Evolutionary conservation across 2,797 vertebrate genomes (phyloP), one percentile per base, ranked within the genome.

Genomic region (Leptatherina wallacei): DNA sequence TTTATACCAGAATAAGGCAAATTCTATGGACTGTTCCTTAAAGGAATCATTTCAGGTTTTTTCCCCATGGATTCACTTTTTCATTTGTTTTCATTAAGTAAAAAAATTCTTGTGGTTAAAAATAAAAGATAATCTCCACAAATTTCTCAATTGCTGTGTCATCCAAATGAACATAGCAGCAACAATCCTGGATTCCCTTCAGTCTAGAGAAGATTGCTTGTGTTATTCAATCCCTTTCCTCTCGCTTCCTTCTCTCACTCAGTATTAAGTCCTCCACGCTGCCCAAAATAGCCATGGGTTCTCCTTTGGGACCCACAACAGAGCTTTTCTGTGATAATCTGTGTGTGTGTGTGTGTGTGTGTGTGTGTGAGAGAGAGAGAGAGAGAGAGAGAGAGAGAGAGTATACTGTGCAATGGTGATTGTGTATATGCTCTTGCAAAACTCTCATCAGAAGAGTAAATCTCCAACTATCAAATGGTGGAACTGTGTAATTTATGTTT

Each of bases 231-330:
- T 80, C 72, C 63, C 35, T 75, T 65, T 54, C 29, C 62, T 62
- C 63, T 78, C 29, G 13, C 30, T 62, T 65, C 69, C 69, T 69
- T 65, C 66, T 61, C 77, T 74, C 75, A 20, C 64, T 60, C 67
- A 60, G 79, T 66, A 83, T 78, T 84, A 81, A 88, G 61, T 82
- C 78, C 69, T 84, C 58, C 69, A 66, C 59, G 24, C 40, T 40
- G 67, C 75, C 69, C 20, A 62, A 85, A 89, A 91, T 90, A 91
- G 71, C 51, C 30, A 38, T 0, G 58, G 82, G 44, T 71, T 80
- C 65, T 82, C 83, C 77, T 81, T 40, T 78, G 83, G 88, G 84
- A 86, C 65, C 29, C 63, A 81, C 81, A 65, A 62, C 62, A 62
- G 67, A 78, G 76, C 81, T 84, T 64, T 83, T 65, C 71, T 65